Evolutionary conservation across 2,888 invertebrate genomes (phyloP).

Genomic region (Flexamia atlantica): DNA sequence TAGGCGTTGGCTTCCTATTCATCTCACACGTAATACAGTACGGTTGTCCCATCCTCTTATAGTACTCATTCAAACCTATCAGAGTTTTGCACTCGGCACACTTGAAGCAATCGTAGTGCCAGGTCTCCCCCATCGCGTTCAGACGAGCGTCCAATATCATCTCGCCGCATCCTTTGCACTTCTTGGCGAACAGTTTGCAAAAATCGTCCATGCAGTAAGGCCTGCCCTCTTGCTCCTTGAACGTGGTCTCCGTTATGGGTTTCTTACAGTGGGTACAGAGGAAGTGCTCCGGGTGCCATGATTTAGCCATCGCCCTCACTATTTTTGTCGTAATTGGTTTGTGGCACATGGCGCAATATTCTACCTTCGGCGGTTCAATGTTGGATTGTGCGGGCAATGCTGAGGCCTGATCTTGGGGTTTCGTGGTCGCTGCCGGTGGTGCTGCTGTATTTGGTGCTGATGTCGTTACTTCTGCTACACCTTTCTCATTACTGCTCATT

Average conservation of each 20-base stretch:
- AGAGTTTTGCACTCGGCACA: not conserved
- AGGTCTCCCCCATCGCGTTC: slow-evolving; percentile 91
- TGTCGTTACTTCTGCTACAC: no score
- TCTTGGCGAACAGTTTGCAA: slow-evolving; percentile 80
- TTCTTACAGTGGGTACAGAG: slow-evolving; percentile 79
- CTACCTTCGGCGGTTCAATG: no score
- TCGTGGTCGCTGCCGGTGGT: no score
- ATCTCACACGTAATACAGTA: not conserved
- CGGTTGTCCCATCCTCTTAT: not conserved
- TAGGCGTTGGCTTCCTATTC: no score
- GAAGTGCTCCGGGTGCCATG: slow-evolving; percentile 83
- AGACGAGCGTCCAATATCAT: slow-evolving; percentile 86
- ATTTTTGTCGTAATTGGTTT: no score
- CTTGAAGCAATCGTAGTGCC: slow-evolving; percentile 85
- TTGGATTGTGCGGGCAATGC: no score
- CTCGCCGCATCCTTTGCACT: slow-evolving; percentile 80
- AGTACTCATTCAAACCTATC: not conserved
- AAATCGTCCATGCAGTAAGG: slow-evolving; percentile 82
- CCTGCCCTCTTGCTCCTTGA: slow-evolving; percentile 79
- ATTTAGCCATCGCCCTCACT: slow-evolving; percentile 77
- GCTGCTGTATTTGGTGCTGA: no score
- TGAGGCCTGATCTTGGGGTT: no score
- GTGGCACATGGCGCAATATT: no score
- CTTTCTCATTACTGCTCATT: no score
- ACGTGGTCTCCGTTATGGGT: slow-evolving; percentile 79